Percentiles rank a stretch among this genome's conserved stretches.
These are phyloP conservation scores for Anarrhichthys ocellatus DNA, from an alignment of 2,113 vertebrate species.

Conservation along the genomic window DNA sequence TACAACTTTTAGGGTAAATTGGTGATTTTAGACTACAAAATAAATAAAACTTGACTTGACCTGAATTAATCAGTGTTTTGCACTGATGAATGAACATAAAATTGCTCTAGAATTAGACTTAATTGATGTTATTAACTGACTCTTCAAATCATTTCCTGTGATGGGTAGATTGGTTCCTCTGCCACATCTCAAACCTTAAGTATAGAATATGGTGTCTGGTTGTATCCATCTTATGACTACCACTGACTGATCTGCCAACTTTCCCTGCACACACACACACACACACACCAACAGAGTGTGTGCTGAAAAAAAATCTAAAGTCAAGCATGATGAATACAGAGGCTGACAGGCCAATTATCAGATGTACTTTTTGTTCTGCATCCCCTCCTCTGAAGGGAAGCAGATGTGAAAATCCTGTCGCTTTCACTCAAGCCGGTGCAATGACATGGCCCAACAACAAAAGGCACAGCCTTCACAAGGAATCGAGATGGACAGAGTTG, in stretches of 20 bases:
- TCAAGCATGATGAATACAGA: slow-evolving; percentile 77
- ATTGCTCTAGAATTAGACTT: neutral
- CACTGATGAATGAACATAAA: neutral
- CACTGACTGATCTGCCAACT: slow-evolving; percentile 19
- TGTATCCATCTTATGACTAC: slow-evolving; percentile 8
- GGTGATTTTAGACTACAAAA: neutral
- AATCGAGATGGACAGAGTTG: slow-evolving; percentile 64
- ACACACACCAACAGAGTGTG: slow-evolving; percentile 17
- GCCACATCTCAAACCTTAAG: neutral
- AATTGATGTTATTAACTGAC: neutral
- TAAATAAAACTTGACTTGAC: neutral
- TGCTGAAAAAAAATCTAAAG: slow-evolving; percentile 66
- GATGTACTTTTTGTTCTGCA: slow-evolving; percentile 67
- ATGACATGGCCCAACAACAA: slow-evolving; percentile 67
- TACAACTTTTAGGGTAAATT: neutral
- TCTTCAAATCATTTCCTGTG: neutral
- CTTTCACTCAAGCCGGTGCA: slow-evolving; percentile 61
- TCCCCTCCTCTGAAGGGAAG: slow-evolving; percentile 69
- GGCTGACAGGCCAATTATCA: slow-evolving; percentile 81
- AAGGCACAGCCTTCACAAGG: slow-evolving; percentile 63
- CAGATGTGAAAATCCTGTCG: slow-evolving; percentile 76
- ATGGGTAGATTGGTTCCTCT: neutral
- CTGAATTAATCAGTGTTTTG: neutral
- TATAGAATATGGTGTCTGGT: neutral
- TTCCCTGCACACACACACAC: neutral